phyloP scores from a whole-genome alignment of 2,888 invertebrate species.

The Magallana nippona region DNA sequence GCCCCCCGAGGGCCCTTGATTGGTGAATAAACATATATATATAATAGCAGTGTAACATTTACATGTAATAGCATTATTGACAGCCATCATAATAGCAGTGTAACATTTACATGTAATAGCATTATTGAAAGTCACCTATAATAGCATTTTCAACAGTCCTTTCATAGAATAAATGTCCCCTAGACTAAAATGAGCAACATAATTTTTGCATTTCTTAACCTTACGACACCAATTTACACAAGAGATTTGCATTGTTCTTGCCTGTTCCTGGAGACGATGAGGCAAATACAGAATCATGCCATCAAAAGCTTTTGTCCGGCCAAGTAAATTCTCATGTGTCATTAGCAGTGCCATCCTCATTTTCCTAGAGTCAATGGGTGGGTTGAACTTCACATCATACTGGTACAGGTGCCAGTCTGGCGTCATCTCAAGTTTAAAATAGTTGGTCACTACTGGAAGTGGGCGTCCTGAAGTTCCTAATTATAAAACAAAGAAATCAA shows the following conservation, averaged over 20 bases:
- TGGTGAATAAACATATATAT: too few species aligned
- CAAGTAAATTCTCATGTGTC: constrained; percentile 68
- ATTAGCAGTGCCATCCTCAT: constrained; percentile 71
- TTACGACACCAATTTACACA: too few species aligned
- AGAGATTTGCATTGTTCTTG: constrained; percentile 35
- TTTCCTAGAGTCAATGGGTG: constrained; percentile 71
- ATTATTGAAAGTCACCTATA: too few species aligned
- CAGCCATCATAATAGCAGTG: too few species aligned
- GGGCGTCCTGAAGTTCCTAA: constrained; percentile 70
- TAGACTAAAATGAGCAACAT: too few species aligned
- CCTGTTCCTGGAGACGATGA: constrained; percentile 67
- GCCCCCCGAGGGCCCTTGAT: too few species aligned
- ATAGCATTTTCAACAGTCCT: too few species aligned
- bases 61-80: too few species aligned
- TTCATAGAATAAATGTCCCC: not conserved
- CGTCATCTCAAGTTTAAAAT: constrained; percentile 67
- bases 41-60: not conserved
- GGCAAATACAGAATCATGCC: constrained; percentile 76
- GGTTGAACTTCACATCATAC: constrained; percentile 77
- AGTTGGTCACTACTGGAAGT: constrained; percentile 70
- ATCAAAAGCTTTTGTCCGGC: constrained; percentile 75
- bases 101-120: too few species aligned
- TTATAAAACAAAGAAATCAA: constrained; percentile 36
- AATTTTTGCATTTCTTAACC: too few species aligned
- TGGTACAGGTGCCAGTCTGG: constrained; percentile 75